phyloP scores from a whole-genome alignment of 2,797 vertebrate species.

The Acanthopagrus latus region DNA sequence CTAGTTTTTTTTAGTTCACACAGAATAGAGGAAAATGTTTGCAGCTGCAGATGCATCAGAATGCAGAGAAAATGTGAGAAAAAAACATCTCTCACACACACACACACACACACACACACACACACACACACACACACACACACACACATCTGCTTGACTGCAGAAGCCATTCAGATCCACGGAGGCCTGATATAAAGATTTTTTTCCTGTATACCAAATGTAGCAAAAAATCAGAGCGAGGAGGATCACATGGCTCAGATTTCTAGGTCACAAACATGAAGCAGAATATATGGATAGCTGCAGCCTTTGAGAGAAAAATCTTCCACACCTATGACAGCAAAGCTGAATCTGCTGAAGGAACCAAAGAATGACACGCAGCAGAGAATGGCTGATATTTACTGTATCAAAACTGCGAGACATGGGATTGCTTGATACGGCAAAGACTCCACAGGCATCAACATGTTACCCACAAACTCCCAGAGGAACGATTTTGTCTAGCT shows the following conservation, averaged over 20 bases:
- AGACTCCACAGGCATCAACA: slow-evolving; percentile 31
- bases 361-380: slow-evolving; percentile 1
- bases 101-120: background rate
- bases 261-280: slow-evolving; percentile 55
- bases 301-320: slow-evolving; percentile 13
- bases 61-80: background rate
- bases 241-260: slow-evolving; percentile 38
- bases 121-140: slow-evolving; percentile 4
- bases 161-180: slow-evolving; percentile 11
- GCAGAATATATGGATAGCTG: slow-evolving; percentile 38
- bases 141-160: slow-evolving; percentile 3
- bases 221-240: slow-evolving; percentile 16
- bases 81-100: background rate
- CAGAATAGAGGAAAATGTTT: background rate
- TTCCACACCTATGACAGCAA: slow-evolving; percentile 18
- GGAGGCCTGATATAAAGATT: slow-evolving; percentile 25
- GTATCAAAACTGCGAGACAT: slow-evolving; percentile 32
- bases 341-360: slow-evolving; percentile 17
- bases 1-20: slow-evolving; percentile 4
- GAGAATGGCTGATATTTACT: slow-evolving; percentile 25
- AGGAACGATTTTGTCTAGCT: slow-evolving; percentile 4
- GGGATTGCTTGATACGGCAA: slow-evolving; percentile 14
- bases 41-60: slow-evolving; percentile 4
- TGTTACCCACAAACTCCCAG: slow-evolving; percentile 5
- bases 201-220: slow-evolving; percentile 24